These are phyloP conservation scores for Harpegnathos saltator DNA, from an alignment of 1,140 invertebrate genomes.

Conservation along the genomic window DNA sequence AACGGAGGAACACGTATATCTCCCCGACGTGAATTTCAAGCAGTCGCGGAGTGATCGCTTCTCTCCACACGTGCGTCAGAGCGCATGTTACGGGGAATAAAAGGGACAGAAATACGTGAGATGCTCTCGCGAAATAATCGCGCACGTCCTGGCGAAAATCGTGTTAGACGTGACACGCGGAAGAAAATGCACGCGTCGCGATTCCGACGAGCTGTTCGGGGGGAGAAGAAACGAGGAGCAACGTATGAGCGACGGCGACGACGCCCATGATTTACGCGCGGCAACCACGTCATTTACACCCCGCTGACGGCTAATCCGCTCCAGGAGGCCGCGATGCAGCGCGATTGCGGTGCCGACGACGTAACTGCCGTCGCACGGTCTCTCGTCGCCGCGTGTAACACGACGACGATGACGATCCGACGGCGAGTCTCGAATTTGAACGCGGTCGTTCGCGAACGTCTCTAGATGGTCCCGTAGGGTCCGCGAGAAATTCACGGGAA, in stretches of 20 bases:
- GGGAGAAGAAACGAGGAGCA: too few species aligned
- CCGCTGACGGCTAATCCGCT: constrained; percentile 78
- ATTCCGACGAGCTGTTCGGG: too few species aligned
- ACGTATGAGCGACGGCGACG: too few species aligned
- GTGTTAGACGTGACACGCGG: too few species aligned
- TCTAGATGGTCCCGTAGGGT: neutral
- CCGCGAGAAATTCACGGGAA: neutral
- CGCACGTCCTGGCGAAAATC: too few species aligned
- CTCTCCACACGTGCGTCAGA: neutral
- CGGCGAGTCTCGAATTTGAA: neutral
- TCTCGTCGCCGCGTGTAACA: neutral
- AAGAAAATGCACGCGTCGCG: neutral
- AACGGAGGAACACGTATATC: neutral
- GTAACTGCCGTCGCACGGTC: constrained; percentile 32
- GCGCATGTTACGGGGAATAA: neutral
- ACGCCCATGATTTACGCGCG: constrained; percentile 78
- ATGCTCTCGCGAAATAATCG: too few species aligned
- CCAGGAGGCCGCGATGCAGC: constrained; percentile 65
- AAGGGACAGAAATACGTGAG: neutral
- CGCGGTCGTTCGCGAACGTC: neutral
- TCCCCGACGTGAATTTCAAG: neutral
- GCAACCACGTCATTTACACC: constrained; percentile 80
- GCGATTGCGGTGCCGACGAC: constrained; percentile 50
- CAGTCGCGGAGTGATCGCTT: neutral
- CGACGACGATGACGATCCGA: neutral